Evolutionary conservation across 1,140 invertebrate genomes (phyloP).

Genomic region (Samia ricini): DNA sequence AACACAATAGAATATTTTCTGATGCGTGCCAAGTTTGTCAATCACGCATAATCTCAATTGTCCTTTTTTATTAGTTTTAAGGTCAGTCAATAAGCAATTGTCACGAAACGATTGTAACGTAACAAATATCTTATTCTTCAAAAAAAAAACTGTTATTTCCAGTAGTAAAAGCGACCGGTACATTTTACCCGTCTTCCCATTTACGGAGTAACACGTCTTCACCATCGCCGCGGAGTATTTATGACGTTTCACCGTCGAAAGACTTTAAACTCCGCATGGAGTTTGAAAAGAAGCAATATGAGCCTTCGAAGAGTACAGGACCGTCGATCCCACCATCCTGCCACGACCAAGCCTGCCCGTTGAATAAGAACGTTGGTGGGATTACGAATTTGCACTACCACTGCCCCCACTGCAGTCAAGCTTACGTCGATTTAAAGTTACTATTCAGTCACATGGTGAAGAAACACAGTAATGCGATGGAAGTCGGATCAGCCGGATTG

Average conservation of each 20-base stretch:
- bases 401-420: constrained; percentile 65
- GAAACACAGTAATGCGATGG: constrained; percentile 65
- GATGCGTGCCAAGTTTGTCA: too few relatives aligned
- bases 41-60: too few relatives aligned
- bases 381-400: constrained; percentile 70
- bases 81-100: too few relatives aligned
- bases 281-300: constrained; percentile 55
- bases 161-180: constrained; percentile 95
- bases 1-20: too few relatives aligned
- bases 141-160: constrained; percentile 77
- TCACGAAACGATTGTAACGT: too few relatives aligned
- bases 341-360: constrained; percentile 59
- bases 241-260: constrained; percentile 66
- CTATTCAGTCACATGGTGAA: constrained; percentile 71
- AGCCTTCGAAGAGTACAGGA: constrained; percentile 44
- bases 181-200: constrained; percentile 94
- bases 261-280: constrained; percentile 59
- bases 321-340: constrained; percentile 67
- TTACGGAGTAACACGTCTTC: constrained; percentile 75
- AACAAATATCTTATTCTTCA: neutral
- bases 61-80: too few relatives aligned
- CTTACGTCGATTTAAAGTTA: constrained; percentile 65
- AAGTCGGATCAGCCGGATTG: constrained; percentile 60
- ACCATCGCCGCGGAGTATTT: constrained; percentile 59
- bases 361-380: constrained; percentile 64